These are phyloP conservation scores for Oceanodroma leucorhoa DNA, from an alignment of 2,797 vertebrate species.

Conservation along the genomic window DNA sequence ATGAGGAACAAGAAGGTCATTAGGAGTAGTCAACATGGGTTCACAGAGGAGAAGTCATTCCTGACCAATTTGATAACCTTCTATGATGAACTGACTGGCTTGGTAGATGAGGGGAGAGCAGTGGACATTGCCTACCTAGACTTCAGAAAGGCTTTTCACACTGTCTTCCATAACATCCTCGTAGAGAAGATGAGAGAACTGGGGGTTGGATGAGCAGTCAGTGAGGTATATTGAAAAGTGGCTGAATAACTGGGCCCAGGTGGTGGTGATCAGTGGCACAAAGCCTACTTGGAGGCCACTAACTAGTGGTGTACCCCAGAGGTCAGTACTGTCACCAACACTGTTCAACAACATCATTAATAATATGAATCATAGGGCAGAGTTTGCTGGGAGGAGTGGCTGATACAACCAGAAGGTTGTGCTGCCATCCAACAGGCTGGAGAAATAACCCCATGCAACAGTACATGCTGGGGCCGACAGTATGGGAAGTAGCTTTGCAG, in stretches of 20 bases:
- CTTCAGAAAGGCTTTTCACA: neutral
- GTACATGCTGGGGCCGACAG: rapidly evolving
- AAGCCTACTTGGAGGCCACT: neutral
- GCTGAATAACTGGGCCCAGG: neutral
- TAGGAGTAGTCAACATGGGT: neutral
- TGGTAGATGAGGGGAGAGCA: neutral
- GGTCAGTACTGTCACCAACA: neutral
- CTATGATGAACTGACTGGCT: neutral
- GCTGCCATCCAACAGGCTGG: neutral
- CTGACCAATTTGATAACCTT: neutral
- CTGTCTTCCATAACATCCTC: neutral
- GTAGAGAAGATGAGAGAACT: neutral
- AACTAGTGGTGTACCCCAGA: neutral
- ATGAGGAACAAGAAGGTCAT: neutral
- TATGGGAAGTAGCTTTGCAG: neutral
- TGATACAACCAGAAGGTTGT: neutral
- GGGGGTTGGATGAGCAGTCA: neutral
- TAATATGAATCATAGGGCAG: neutral
- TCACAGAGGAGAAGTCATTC: neutral
- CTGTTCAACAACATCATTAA: neutral
- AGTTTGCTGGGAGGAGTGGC: neutral
- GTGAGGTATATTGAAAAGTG: neutral
- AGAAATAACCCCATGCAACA: neutral
- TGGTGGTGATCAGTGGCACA: neutral
- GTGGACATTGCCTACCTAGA: neutral